Evolutionary conservation across 2,113 vertebrate genomes (phyloP).

Genomic region (Peromyscus leucopus): DNA sequence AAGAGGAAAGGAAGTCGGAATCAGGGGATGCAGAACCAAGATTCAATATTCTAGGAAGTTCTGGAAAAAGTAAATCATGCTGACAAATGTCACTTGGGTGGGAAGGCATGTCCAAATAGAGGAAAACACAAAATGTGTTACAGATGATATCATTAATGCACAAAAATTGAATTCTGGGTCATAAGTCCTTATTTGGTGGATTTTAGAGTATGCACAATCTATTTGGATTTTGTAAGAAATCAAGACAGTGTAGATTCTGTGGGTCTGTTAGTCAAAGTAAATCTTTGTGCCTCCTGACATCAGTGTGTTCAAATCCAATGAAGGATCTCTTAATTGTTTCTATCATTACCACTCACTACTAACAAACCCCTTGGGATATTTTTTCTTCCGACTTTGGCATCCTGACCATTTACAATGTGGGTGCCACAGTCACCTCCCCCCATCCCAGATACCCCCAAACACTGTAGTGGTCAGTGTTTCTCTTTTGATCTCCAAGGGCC

Average conservation of each 20-base stretch:
- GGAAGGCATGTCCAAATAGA: background rate
- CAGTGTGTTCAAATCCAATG: too few relatives aligned
- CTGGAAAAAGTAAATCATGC: background rate
- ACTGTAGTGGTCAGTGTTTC: background rate
- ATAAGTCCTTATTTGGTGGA: background rate
- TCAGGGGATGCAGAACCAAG: background rate
- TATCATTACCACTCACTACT: background rate
- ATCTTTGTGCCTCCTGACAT: background rate
- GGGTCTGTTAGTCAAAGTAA: background rate
- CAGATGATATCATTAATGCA: background rate
- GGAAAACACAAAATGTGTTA: background rate
- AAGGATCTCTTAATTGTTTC: background rate
- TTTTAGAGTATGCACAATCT: background rate
- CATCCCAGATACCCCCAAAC: background rate
- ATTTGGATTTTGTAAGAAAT: background rate
- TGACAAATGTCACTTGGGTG: background rate
- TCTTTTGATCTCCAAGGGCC: background rate
- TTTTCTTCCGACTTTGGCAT: background rate
- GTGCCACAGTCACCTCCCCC: fast-evolving
- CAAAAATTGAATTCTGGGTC: background rate
- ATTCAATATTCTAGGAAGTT: background rate
- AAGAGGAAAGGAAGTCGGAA: background rate
- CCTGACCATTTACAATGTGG: background rate
- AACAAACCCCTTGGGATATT: background rate
- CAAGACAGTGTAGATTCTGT: background rate